Evolutionary conservation across 1,140 invertebrate genomes (phyloP), one percentile per base, ranked within the genome.

Genomic region (Epicauta chinensis): DNA sequence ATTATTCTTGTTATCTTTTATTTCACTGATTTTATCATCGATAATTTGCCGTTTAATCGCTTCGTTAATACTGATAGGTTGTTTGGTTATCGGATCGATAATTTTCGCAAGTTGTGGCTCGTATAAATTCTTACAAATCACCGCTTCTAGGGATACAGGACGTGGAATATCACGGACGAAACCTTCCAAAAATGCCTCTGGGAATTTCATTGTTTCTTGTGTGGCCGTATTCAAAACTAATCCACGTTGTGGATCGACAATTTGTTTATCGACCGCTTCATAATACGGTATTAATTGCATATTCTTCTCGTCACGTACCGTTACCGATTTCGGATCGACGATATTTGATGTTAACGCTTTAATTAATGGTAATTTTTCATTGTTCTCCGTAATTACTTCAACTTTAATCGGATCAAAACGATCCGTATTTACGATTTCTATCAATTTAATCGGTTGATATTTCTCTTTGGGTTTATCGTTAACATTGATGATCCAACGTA

Each of bases 1-100:
- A 43, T 86, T 79, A 39, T 77, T 79, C 62, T 79, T 79, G 0
- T 82, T 83, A 64, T 93, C 87, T 68, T 84, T 84, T 59, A 89
- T 84, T 67, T 87, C 79, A n/a, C 86, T 87, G 55, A 89, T 87
- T 53, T 84, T 85, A 2, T 85, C 79, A 73, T 93, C 86, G 17
- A 94, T 78, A 42, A 95, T 81, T 53, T 84, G 83, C 64, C 85
- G 79, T 62, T 82, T 79, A 34, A 93, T 80, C 10, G 87, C 85
- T 64, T 91, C 87, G 56, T 82, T 75, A 12, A 93, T 70, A 55
- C 81, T 76, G 4, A 91, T 75, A 39, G 77, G 70, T 68, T 86
- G 81, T 56, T 83, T 81, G 3, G 81, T 86, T 17, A 84, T 72
- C 0, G 75, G 76, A 70, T 93, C 88, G 56, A 74, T 79, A 32